phyloP scores from a whole-genome alignment of 2,797 vertebrate species.

The Atherinosoma microstoma region DNA sequence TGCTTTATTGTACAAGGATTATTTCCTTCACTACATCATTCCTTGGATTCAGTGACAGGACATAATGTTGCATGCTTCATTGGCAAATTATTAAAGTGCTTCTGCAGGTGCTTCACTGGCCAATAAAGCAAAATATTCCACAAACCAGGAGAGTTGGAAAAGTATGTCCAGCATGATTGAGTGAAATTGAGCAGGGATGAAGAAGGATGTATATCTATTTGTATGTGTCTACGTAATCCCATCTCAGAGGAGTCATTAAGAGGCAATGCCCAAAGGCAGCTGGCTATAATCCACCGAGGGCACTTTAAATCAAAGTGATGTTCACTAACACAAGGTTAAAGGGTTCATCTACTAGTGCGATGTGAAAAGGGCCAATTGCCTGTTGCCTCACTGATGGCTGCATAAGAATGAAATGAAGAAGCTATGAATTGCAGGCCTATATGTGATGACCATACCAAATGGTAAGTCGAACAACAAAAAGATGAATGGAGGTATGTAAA shows the following conservation, averaged over 20 bases:
- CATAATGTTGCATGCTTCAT: constrained; percentile 26
- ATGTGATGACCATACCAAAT: constrained; percentile 23
- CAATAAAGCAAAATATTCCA: constrained; percentile 33
- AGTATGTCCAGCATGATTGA: constrained; percentile 46
- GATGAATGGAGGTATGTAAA: background rate
- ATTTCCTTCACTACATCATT: background rate
- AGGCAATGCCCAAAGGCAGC: constrained; percentile 52
- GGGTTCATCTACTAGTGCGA: constrained; percentile 46
- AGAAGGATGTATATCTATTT: constrained; percentile 22
- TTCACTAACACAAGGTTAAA: constrained; percentile 53
- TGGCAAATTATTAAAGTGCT: constrained; percentile 37
- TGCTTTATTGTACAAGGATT: background rate
- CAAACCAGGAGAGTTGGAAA: constrained; percentile 11
- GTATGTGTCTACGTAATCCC: constrained; percentile 33
- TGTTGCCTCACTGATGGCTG: constrained; percentile 32
- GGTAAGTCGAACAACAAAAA: constrained; percentile 18
- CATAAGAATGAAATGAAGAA: constrained; percentile 48
- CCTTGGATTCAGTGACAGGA: constrained; percentile 11
- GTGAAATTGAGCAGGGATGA: constrained; percentile 42
- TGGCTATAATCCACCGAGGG: constrained; percentile 45
- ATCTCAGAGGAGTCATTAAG: constrained; percentile 71
- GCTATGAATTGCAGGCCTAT: constrained; percentile 35
- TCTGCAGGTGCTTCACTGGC: constrained; percentile 35
- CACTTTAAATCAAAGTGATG: constrained; percentile 58
- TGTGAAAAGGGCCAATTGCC: constrained; percentile 63